phyloP scores from a whole-genome alignment of 2,113 vertebrate genomes.

The Gopherus flavomarginatus region DNA sequence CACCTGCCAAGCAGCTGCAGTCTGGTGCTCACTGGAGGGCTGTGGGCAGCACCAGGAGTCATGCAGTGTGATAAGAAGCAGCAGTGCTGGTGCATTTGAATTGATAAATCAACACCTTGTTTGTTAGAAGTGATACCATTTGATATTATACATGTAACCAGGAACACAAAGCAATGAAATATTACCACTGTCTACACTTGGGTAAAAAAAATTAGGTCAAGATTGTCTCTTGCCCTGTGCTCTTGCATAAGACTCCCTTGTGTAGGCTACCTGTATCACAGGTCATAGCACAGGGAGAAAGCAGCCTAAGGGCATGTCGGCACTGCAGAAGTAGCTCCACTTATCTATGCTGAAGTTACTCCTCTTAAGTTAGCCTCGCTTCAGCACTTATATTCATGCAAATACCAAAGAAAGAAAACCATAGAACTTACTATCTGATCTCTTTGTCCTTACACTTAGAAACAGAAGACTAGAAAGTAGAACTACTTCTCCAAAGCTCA shows the following conservation, averaged over 20 bases:
- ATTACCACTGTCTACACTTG: rapidly evolving
- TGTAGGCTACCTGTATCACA: no score
- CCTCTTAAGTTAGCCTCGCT: background rate
- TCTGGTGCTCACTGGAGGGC: no score
- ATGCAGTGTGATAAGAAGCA: no score
- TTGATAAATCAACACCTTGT: background rate
- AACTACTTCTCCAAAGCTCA: no score
- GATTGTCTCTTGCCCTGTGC: background rate
- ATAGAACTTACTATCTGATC: no score
- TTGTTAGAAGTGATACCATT: background rate
- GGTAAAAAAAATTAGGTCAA: background rate
- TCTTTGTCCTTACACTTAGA: no score
- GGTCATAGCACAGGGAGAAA: background rate
- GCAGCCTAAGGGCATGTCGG: background rate
- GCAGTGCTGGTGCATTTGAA: background rate
- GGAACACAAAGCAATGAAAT: background rate
- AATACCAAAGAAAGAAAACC: no score
- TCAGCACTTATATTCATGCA: no score
- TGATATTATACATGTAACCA: background rate
- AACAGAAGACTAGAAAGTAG: no score
- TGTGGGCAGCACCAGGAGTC: no score
- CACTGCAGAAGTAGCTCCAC: background rate
- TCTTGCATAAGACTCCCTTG: background rate
- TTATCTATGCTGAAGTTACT: background rate
- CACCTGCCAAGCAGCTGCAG: no score